phyloP scores from a whole-genome alignment of 2,888 invertebrate genomes.

The Steinernema scapterisci region DNA sequence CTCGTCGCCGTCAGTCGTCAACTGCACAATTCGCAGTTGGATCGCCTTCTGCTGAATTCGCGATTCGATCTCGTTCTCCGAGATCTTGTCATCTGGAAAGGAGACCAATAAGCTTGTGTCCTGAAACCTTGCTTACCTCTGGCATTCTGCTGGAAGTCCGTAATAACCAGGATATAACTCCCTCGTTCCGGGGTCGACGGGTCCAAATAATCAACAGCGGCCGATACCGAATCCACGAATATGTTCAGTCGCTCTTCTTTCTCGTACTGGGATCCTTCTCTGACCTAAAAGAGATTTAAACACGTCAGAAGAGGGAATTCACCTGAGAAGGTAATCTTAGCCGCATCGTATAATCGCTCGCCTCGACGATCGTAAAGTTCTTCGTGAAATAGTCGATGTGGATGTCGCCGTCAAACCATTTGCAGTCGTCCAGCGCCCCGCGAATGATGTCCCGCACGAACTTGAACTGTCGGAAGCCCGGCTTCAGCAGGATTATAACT shows the following conservation, averaged over 20 bases:
- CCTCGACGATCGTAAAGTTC: slow-evolving; percentile 24
- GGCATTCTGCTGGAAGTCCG: slow-evolving; percentile 19
- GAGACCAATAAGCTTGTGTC: background rate
- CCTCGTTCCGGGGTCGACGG: slow-evolving; percentile 2
- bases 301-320: background rate
- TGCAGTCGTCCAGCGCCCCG: background rate
- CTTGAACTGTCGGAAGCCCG: slow-evolving; percentile 4
- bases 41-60: slow-evolving; percentile 5
- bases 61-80: background rate
- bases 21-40: slow-evolving; percentile 6
- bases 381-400: slow-evolving; percentile 7
- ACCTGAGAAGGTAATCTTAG: slow-evolving; percentile 13
- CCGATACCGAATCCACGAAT: background rate
- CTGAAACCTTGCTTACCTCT: background rate
- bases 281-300: background rate
- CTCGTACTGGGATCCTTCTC: slow-evolving; percentile 11
- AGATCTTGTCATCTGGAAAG: slow-evolving; percentile 9
- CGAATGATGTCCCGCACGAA: background rate
- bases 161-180: slow-evolving; percentile 22
- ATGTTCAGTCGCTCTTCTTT: slow-evolving; percentile 3
- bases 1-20: slow-evolving; percentile 9
- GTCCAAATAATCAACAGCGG: background rate
- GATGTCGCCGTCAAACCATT: slow-evolving; percentile 24
- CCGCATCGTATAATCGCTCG: slow-evolving; percentile 7
- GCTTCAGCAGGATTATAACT: background rate